phyloP scores from a whole-genome alignment of 2,113 vertebrate species.

The Hemicordylus capensis region DNA sequence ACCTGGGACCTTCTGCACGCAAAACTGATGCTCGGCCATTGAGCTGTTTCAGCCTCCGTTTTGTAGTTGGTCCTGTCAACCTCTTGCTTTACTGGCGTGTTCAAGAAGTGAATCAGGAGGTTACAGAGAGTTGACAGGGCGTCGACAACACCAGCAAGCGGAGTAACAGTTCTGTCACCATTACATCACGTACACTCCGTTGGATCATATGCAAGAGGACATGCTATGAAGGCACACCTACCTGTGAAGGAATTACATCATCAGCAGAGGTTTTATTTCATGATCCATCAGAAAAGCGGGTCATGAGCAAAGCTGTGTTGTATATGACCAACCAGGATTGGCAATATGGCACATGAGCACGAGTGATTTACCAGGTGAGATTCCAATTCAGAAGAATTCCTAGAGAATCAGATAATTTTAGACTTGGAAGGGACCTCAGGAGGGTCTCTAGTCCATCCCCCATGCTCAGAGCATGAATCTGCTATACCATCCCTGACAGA shows the following conservation, averaged over 20 bases:
- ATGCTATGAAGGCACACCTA: background rate
- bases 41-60: too few species aligned
- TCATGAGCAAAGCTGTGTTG: background rate
- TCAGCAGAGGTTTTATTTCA: background rate
- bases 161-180: background rate
- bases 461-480: too few species aligned
- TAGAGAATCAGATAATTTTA: too few species aligned
- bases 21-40: too few species aligned
- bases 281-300: conserved; percentile 40
- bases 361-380: background rate
- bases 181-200: background rate
- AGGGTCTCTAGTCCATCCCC: too few species aligned
- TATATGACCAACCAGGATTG: background rate
- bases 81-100: background rate
- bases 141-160: too few species aligned
- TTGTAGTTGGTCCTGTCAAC: too few species aligned
- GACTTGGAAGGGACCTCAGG: too few species aligned
- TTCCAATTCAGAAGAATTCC: background rate
- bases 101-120: background rate
- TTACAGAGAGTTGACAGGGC: background rate
- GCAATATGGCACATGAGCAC: background rate
- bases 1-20: too few species aligned
- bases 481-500: too few species aligned
- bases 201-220: background rate
- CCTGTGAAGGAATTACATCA: background rate